Evolutionary conservation across 2,113 vertebrate species (phyloP).

Genomic region (Vicugna pacos): DNA sequence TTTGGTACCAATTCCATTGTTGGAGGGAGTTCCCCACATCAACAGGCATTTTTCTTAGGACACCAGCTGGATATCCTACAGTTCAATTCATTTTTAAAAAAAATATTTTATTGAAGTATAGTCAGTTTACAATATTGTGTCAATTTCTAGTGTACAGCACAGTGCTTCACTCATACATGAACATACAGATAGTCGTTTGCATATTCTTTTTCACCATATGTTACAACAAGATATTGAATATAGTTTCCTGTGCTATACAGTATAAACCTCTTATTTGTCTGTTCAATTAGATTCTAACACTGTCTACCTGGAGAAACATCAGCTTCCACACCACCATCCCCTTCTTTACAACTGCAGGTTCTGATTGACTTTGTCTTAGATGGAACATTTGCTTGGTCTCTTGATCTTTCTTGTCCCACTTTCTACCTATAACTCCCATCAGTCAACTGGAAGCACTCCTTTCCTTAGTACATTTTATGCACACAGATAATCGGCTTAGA

Average conservation of each 20-base stretch:
- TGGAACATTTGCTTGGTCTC: background rate
- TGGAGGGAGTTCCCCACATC: background rate
- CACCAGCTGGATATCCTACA: background rate
- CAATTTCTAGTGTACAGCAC: too few species aligned
- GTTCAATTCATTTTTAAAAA: background rate
- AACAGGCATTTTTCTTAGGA: background rate
- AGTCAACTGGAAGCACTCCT: background rate
- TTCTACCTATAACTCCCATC: background rate
- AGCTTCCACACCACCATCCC: background rate
- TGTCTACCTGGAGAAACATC: too few species aligned
- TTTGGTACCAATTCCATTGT: background rate
- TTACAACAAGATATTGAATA: too few species aligned
- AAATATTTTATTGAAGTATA: too few species aligned
- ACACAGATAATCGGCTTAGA: background rate
- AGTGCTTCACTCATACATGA: too few species aligned
- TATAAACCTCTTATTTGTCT: too few species aligned
- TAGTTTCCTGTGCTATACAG: too few species aligned
- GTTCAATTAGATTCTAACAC: too few species aligned
- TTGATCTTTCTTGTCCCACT: background rate
- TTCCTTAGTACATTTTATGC: background rate
- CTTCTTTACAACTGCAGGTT: background rate
- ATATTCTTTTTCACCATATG: too few species aligned
- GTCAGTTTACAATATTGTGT: too few species aligned
- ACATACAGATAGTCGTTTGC: too few species aligned
- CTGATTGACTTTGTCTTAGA: background rate